A percentile compares a stretch with the other conserved stretches of the same genome.
Evolutionary conservation across 37 sponge, comb jelly and placozoan species (phyloP).

Genomic region (Hormiphora californensis): DNA sequence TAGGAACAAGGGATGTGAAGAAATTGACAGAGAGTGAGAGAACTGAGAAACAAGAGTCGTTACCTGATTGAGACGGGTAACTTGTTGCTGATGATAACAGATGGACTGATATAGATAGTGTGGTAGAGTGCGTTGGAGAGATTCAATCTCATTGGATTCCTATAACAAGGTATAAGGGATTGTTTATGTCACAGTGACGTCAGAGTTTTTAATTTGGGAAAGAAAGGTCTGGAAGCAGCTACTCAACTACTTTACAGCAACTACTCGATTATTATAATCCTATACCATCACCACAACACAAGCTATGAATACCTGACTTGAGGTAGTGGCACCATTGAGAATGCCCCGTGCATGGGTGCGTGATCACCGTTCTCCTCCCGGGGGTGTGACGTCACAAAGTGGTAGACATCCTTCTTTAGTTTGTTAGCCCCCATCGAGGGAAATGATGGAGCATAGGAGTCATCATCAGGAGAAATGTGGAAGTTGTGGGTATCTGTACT

Average conservation of each 20-base stretch:
- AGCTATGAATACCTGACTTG: too few relatives aligned
- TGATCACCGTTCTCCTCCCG: not conserved
- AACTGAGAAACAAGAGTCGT: not conserved
- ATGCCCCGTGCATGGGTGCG: not conserved
- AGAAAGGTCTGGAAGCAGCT: too few relatives aligned
- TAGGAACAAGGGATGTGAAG: not conserved
- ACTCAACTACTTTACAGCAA: too few relatives aligned
- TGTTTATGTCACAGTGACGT: too few relatives aligned
- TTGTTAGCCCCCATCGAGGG: not conserved
- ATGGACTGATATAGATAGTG: constrained; percentile 26
- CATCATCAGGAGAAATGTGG: constrained; percentile 39
- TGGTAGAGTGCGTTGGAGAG: constrained; percentile 26
- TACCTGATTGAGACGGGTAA: constrained; percentile 45
- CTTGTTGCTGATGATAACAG: constrained; percentile 14
- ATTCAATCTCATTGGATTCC: not conserved
- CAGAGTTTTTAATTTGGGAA: too few relatives aligned
- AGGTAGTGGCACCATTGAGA: constrained; percentile 26
- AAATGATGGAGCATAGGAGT: constrained; percentile 15
- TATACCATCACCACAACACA: too few relatives aligned
- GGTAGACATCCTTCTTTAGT: not conserved
- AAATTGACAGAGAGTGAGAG: not conserved
- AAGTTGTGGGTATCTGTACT: constrained; percentile 5
- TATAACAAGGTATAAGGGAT: too few relatives aligned
- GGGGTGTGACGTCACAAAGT: not conserved
- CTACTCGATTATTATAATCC: too few relatives aligned